Evolutionary conservation across 1,140 invertebrate species (phyloP).

Genomic region (Bombus balteatus): DNA sequence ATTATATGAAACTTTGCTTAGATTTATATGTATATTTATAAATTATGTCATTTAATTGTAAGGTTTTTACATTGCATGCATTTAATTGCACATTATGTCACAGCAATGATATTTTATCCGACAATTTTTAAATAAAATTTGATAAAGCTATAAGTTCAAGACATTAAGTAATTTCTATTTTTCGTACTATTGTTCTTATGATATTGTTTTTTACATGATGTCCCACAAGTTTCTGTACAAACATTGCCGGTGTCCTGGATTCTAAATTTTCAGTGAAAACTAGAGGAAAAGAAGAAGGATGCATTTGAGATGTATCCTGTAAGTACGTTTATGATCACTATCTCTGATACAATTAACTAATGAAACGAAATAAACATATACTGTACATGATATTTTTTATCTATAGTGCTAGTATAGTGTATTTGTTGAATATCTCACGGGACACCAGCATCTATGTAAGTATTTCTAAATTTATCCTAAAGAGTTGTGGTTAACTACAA

Average conservation of each 20-base stretch:
- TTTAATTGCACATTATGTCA: too few relatives aligned
- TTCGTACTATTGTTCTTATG: too few relatives aligned
- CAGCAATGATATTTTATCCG: not conserved
- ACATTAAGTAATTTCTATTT: too few relatives aligned
- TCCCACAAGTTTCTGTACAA: too few relatives aligned
- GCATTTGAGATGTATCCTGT: too few relatives aligned
- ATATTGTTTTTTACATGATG: too few relatives aligned
- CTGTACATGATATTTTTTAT: not conserved
- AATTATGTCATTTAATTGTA: too few relatives aligned
- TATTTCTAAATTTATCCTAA: not conserved
- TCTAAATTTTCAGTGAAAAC: not conserved
- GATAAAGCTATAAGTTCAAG: not conserved
- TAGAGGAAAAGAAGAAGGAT: not conserved
- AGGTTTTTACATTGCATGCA: too few relatives aligned
- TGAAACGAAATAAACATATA: not conserved
- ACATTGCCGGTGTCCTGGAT: too few relatives aligned
- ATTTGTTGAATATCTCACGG: not conserved
- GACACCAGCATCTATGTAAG: not conserved
- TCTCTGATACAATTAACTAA: not conserved
- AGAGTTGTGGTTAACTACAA: not conserved
- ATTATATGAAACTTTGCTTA: not conserved
- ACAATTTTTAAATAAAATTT: not conserved
- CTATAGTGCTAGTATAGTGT: not conserved
- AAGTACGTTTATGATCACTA: not conserved
- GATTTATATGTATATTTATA: not conserved